Evolutionary conservation across 2,888 invertebrate species (phyloP).

Genomic region (Neelides folsomi): DNA sequence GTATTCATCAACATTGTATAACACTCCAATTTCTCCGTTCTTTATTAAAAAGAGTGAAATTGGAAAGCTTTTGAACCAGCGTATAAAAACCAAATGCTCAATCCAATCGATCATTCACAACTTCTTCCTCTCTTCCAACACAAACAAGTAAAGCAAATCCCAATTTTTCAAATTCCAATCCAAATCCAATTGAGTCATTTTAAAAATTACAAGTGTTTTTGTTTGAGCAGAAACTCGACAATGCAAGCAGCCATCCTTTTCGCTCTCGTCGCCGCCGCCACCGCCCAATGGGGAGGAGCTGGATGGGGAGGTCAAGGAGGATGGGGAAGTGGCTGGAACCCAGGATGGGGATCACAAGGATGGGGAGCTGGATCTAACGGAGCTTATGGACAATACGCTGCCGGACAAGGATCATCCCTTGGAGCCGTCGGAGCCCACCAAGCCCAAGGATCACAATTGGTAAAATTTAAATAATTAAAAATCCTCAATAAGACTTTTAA

Average conservation of each 20-base stretch:
- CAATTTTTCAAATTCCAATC: too few species aligned
- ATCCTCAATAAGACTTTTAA: background rate
- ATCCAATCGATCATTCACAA: too few species aligned
- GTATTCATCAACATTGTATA: too few species aligned
- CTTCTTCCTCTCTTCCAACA: too few species aligned
- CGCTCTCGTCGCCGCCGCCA: conserved; percentile 15
- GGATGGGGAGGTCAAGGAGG: conserved; percentile 7
- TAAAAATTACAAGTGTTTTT: too few species aligned
- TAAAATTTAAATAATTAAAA: background rate
- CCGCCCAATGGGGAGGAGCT: conserved; percentile 10
- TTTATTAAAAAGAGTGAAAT: too few species aligned
- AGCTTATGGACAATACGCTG: background rate
- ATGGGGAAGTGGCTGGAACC: conserved; percentile 7
- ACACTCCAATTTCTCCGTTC: too few species aligned
- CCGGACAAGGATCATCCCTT: conserved; percentile 9
- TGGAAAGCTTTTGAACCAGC: too few species aligned
- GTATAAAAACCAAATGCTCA: too few species aligned
- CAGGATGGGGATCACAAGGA: conserved; percentile 5
- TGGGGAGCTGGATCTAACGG: conserved; percentile 1
- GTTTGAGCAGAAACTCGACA: too few species aligned
- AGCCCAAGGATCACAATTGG: background rate
- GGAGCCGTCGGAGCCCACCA: conserved; percentile 2
- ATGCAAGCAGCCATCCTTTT: conserved; percentile 17
- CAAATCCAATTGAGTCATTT: too few species aligned
- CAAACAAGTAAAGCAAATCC: too few species aligned